Conservation (phyloP, 2,888 invertebrate species). For the Allolobophora icterica region DNA sequence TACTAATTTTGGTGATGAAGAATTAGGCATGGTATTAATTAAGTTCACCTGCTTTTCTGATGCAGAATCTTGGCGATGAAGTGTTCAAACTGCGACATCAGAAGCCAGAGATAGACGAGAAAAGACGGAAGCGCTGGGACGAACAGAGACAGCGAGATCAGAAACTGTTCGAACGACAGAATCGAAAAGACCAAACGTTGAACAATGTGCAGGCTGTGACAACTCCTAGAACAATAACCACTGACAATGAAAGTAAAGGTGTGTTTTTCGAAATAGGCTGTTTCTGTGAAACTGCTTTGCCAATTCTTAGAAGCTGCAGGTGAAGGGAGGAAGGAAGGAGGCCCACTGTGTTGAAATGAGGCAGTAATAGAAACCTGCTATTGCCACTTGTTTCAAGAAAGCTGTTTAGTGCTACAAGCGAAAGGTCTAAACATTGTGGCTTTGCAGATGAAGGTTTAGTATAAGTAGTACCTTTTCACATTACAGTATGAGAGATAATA, state of each 20-base stretch:
- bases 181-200: neutral
- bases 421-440: too few species aligned
- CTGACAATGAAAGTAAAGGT: neutral
- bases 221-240: neutral
- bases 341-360: neutral
- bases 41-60: neutral
- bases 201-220: neutral
- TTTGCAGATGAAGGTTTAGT: too few species aligned
- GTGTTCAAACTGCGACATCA: constrained; percentile 83
- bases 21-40: neutral
- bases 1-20: neutral
- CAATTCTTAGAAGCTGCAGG: neutral
- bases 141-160: constrained; percentile 51
- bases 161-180: neutral
- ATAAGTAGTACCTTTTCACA: too few species aligned
- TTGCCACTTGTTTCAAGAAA: neutral
- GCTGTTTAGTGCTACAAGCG: too few species aligned
- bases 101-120: constrained; percentile 73
- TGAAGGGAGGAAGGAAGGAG: neutral
- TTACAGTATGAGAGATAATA: too few species aligned
- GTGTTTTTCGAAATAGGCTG: neutral
- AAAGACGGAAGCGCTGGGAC: constrained; percentile 67
- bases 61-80: constrained; percentile 79
- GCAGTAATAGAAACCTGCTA: neutral
- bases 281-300: neutral